Evolutionary conservation across 1,140 invertebrate genomes (phyloP).

Genomic region (Bombus fervidus): DNA sequence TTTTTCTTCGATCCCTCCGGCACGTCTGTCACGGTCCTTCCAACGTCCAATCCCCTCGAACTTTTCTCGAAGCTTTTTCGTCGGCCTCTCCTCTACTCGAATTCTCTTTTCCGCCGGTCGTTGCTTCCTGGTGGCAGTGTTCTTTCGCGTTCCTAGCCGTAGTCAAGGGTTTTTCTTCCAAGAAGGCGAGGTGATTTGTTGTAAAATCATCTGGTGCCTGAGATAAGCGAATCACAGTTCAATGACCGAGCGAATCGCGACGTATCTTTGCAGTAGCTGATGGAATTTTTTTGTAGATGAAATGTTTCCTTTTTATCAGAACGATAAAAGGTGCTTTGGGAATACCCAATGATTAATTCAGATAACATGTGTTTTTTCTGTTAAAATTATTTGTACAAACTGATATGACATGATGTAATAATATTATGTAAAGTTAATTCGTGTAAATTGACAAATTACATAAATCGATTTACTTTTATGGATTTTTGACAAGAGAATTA

Average conservation of each 20-base stretch:
- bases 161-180: neutral
- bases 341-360: too few species aligned
- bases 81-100: constrained; percentile 30
- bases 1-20: constrained; percentile 46
- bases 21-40: constrained; percentile 45
- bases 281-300: neutral
- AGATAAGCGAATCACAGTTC: neutral
- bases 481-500: too few species aligned
- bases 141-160: neutral
- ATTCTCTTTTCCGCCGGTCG: constrained; percentile 20
- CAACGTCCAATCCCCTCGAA: constrained; percentile 57
- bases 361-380: too few species aligned
- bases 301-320: neutral
- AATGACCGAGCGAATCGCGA: too few species aligned
- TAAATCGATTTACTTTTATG: too few species aligned
- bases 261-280: neutral
- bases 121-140: constrained; percentile 6
- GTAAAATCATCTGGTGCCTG: neutral
- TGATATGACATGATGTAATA: too few species aligned
- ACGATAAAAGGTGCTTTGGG: too few species aligned
- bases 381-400: too few species aligned
- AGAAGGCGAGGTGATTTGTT: neutral
- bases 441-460: too few species aligned
- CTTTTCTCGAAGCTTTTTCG: constrained; percentile 35
- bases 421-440: too few species aligned